Evolutionary conservation across 2,888 invertebrate species (phyloP).

Genomic region (Lottia gigantea): DNA sequence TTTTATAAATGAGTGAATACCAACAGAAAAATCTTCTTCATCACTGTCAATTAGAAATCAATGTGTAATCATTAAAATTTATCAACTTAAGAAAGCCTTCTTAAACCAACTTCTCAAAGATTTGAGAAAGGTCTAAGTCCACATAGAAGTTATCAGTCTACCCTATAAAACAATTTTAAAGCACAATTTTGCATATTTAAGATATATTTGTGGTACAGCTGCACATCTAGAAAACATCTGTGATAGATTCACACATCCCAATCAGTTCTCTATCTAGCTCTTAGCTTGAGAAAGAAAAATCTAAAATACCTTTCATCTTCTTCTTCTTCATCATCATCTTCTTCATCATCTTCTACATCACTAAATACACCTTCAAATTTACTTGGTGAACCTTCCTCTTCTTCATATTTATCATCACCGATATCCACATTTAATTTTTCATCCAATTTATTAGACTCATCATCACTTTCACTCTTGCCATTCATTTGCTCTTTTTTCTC

Average conservation of each 20-base stretch:
- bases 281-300: no score
- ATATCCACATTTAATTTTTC: slow-evolving; percentile 35
- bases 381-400: slow-evolving; percentile 50
- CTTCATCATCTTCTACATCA: slow-evolving; percentile 65
- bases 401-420: slow-evolving; percentile 53
- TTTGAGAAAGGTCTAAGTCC: no score
- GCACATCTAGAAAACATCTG: background rate
- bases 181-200: no score
- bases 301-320: slow-evolving; percentile 3
- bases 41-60: slow-evolving; percentile 28
- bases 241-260: background rate
- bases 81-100: no score
- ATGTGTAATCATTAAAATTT: background rate
- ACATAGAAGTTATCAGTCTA: no score
- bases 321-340: slow-evolving; percentile 55
- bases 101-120: no score
- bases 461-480: slow-evolving; percentile 21
- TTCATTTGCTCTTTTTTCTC: slow-evolving; percentile 21
- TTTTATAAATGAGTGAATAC: slow-evolving; percentile 63
- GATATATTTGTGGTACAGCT: no score
- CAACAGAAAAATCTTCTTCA: slow-evolving; percentile 65
- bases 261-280: background rate
- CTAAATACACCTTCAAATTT: slow-evolving; percentile 64
- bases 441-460: slow-evolving; percentile 30
- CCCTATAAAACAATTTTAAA: no score